A percentile compares a stretch with the other conserved stretches of the same genome.
These are phyloP conservation scores for Pomacea canaliculata DNA, from an alignment of 2,888 invertebrate species.

Conservation along the genomic window DNA sequence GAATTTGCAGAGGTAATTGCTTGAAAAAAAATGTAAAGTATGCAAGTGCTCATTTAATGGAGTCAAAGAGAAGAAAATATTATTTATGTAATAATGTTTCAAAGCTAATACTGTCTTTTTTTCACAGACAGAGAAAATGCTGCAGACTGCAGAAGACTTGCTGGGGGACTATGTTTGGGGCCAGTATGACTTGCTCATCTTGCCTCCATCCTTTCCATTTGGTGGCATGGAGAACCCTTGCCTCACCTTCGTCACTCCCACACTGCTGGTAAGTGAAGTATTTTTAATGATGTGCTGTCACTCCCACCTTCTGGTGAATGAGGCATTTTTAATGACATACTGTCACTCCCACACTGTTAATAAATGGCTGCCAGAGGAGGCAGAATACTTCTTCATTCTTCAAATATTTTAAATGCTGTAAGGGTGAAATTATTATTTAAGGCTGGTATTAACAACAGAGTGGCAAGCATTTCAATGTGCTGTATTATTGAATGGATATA, in stretches of 20 bases:
- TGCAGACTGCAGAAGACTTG: constrained; percentile 84
- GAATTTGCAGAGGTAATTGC: constrained; percentile 84
- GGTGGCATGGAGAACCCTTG: constrained; percentile 99
- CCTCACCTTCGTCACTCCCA: constrained; percentile 94
- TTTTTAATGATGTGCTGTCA: neutral
- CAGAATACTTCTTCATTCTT: no score
- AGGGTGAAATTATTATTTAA: no score
- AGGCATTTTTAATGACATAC: constrained; percentile 63
- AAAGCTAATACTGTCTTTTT: neutral
- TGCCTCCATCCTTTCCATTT: constrained; percentile 94
- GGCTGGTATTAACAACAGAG: no score
- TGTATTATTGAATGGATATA: no score
- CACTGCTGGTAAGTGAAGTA: constrained; percentile 78
- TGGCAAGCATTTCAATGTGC: no score
- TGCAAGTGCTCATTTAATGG: no score
- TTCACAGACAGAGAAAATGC: constrained; percentile 80
- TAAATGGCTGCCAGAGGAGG: constrained; percentile 67
- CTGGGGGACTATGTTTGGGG: constrained; percentile 93
- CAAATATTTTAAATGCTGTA: no score
- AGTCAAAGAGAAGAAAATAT: no score
- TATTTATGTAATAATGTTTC: no score
- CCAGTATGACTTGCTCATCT: constrained; percentile 86
- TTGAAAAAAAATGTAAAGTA: neutral
- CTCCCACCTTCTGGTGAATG: neutral
- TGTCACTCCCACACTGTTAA: constrained; percentile 91